Evolutionary conservation across 2,113 vertebrate species (phyloP).

Genomic region (Chionomys nivalis): DNA sequence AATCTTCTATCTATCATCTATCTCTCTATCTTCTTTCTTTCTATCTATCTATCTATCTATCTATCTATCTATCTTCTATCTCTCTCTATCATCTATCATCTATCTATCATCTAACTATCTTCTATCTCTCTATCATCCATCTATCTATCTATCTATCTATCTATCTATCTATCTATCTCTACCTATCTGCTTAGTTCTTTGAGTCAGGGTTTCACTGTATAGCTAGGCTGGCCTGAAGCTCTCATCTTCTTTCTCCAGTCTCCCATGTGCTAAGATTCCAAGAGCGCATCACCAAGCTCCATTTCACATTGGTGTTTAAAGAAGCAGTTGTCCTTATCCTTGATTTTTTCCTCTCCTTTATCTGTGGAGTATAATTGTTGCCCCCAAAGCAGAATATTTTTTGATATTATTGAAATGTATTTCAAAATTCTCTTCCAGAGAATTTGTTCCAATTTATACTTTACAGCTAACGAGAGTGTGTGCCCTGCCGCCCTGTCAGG

Average conservation of each 20-base stretch:
- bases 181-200: no score
- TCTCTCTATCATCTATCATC: no score
- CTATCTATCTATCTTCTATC: background rate
- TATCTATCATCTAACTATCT: background rate
- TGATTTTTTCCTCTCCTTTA: background rate
- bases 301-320: background rate
- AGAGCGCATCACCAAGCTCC: background rate
- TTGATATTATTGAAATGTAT: constrained; percentile 26
- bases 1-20: background rate
- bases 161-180: background rate
- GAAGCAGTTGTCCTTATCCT: background rate
- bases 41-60: background rate
- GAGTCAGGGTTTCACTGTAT: background rate
- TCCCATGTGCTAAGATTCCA: background rate
- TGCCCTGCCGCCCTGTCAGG: background rate
- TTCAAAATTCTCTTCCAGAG: constrained; percentile 28
- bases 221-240: background rate
- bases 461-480: background rate
- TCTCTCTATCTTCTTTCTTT: background rate
- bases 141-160: background rate
- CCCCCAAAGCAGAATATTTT: background rate
- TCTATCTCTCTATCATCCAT: background rate
- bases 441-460: constrained; percentile 5
- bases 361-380: background rate
- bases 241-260: no score